phyloP scores from a whole-genome alignment of 2,113 vertebrate species.

The Charadrius vociferus region DNA sequence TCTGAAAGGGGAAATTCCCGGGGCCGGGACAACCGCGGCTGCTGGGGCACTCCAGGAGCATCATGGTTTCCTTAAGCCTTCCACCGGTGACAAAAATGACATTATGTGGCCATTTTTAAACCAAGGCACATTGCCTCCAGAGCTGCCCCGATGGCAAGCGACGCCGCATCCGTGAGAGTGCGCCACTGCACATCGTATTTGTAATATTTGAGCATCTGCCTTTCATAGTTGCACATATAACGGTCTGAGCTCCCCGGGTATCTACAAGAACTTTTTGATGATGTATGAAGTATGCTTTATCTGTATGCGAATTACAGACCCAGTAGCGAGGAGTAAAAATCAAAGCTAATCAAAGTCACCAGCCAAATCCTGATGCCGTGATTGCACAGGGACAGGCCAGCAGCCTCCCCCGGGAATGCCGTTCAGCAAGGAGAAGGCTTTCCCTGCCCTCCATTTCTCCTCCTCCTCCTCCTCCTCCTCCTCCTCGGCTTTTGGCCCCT shows the following conservation, averaged over 20 bases:
- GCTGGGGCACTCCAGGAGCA: background rate
- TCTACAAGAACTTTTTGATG: background rate
- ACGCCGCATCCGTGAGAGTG: rapidly evolving
- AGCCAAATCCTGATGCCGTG: rapidly evolving
- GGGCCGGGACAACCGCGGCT: background rate
- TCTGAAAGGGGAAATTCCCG: background rate
- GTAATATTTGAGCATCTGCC: background rate
- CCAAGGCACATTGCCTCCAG: background rate
- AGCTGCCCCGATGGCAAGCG: background rate
- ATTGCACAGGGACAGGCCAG: background rate
- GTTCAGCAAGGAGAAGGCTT: background rate
- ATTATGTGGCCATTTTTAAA: background rate
- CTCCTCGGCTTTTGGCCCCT: background rate
- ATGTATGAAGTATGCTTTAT: background rate
- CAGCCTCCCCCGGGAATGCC: background rate
- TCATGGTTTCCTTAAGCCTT: background rate
- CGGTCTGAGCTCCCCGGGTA: background rate
- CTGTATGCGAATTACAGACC: background rate
- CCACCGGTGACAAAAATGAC: background rate
- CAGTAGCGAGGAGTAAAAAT: background rate
- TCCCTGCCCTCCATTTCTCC: background rate
- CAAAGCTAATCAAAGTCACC: background rate
- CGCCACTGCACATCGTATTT: rapidly evolving
- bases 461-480: background rate
- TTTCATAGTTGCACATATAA: background rate